Conservation (phyloP, 92 coral and sea anemone species). For the Epizoanthus stellaris region DNA sequence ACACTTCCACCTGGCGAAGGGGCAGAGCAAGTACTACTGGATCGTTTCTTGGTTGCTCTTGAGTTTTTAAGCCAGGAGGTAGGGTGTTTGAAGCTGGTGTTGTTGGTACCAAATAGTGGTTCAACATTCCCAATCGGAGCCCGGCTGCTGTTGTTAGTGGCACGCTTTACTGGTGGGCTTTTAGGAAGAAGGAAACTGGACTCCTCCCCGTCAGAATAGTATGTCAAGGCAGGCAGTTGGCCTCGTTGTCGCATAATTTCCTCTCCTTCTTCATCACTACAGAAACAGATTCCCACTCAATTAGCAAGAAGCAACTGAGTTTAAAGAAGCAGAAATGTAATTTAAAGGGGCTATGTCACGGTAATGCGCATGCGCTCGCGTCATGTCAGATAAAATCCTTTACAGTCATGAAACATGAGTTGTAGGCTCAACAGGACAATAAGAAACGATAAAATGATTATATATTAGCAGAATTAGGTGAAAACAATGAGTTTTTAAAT, state of each 20-base stretch:
- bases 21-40: constrained; percentile 23
- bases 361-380: too few species aligned
- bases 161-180: constrained; percentile 41
- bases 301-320: too few species aligned
- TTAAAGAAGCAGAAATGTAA: too few species aligned
- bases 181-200: constrained; percentile 48
- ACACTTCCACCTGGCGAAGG: constrained; percentile 29
- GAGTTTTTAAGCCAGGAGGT: constrained; percentile 55
- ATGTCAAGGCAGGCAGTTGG: constrained; percentile 76
- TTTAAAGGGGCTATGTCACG: too few species aligned
- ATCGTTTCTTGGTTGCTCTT: constrained; percentile 54
- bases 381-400: too few species aligned
- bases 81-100: constrained; percentile 71
- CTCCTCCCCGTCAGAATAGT: constrained; percentile 62
- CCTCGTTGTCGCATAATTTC: constrained; percentile 90
- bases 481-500: too few species aligned
- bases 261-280: constrained; percentile 99
- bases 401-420: too few species aligned
- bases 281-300: too few species aligned
- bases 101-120: constrained; percentile 51
- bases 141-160: constrained; percentile 56
- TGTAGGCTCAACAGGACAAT: too few species aligned
- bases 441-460: too few species aligned
- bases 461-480: too few species aligned
- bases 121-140: constrained; percentile 46